These are phyloP conservation scores for Tachysurus vachellii DNA, from an alignment of 2,113 vertebrate species.

Conservation along the genomic window DNA sequence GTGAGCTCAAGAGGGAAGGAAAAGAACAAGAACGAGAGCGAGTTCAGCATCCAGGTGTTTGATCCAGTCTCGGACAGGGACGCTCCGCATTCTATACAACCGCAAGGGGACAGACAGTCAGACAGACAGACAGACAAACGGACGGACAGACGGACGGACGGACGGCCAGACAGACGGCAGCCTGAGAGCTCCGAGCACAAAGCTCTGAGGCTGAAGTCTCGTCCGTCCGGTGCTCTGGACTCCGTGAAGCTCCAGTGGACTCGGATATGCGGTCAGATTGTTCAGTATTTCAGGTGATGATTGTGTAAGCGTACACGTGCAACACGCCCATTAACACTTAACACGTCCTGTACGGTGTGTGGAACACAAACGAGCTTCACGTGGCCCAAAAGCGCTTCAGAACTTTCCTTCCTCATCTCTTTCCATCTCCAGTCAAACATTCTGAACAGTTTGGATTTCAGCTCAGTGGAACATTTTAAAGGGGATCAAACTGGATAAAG, in stretches of 20 bases:
- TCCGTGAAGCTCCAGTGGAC: conserved; percentile 41
- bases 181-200: conserved; percentile 50
- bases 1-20: conserved; percentile 23
- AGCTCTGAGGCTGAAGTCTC: conserved; percentile 45
- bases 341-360: neutral
- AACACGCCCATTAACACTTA: neutral
- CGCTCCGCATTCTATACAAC: conserved; percentile 50
- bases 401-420: conserved; percentile 53
- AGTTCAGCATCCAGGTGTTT: conserved; percentile 59
- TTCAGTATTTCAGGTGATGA: conserved; percentile 1
- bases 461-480: no score
- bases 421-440: neutral
- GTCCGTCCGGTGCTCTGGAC: conserved; percentile 36
- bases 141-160: conserved; percentile 19
- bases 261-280: neutral
- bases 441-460: neutral
- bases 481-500: no score
- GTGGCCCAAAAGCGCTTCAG: conserved; percentile 39
- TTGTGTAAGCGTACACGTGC: neutral
- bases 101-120: conserved; percentile 49
- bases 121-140: conserved; percentile 42
- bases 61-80: conserved; percentile 55
- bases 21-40: conserved; percentile 15
- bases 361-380: conserved; percentile 47
- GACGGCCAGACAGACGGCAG: conserved; percentile 43